Percentiles rank a stretch among this genome's conserved stretches.
Evolutionary conservation across 2,888 invertebrate species (phyloP).

Genomic region (Eueremaeus valkanovi): DNA sequence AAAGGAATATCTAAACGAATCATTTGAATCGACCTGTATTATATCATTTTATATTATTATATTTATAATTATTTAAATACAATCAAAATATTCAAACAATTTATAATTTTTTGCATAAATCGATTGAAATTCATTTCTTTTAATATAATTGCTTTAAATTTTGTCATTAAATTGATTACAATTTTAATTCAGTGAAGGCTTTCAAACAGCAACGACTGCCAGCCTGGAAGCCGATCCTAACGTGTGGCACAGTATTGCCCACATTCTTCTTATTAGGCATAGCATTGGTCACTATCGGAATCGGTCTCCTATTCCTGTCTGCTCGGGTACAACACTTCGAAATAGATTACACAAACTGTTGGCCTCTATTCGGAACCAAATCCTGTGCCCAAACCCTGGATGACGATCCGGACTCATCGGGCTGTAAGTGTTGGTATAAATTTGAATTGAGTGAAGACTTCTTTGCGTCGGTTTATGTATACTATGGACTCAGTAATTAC

Average conservation of each 20-base stretch:
- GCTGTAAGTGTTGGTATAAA: conserved; percentile 39
- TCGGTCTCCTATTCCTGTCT: background rate
- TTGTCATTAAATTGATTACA: background rate
- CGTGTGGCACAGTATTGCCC: conserved; percentile 14
- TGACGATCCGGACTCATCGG: background rate
- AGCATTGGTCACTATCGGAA: background rate
- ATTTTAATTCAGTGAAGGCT: background rate
- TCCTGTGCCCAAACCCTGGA: conserved; percentile 28
- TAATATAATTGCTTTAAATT: too few species aligned
- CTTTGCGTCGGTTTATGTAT: conserved; percentile 34
- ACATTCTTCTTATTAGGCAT: conserved; percentile 3
- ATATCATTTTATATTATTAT: background rate
- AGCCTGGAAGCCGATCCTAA: conserved; percentile 10
- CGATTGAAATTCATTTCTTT: too few species aligned
- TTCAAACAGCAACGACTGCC: conserved; percentile 29
- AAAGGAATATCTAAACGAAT: background rate
- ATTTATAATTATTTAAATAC: too few species aligned
- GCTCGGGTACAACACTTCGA: background rate
- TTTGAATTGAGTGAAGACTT: conserved; percentile 34
- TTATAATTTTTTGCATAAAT: too few species aligned
- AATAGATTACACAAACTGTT: conserved; percentile 36
- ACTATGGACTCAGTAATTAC: conserved; percentile 35
- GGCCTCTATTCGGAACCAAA: conserved; percentile 21
- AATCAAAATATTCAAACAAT: too few species aligned
- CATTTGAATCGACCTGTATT: background rate